Evolutionary conservation across 2,797 vertebrate genomes (phyloP), one percentile per base, ranked within the genome.

Genomic region (Scolopax bukidnonensis): DNA sequence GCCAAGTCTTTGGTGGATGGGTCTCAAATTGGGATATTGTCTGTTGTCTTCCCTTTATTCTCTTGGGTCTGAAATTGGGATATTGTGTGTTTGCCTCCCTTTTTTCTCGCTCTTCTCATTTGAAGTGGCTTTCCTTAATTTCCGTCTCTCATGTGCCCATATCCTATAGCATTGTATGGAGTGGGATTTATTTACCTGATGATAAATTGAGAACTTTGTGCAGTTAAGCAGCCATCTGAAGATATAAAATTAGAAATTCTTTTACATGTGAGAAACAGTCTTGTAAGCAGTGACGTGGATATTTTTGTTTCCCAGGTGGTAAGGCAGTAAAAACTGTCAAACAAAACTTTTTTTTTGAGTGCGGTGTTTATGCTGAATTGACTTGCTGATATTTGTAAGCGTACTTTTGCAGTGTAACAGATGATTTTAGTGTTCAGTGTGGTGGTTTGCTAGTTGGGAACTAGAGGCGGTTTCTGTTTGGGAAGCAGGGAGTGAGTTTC

Each of bases 1-100:
- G 73, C 53, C 50, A 86, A 80, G 38, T 54, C 89, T 97, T 84
- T 96, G 97, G 96, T 97, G 96, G 87, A 93, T 95, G 97, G 95
- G 76, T 95, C 79, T 96, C 48, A 53, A 13, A 47, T 21, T 85
- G 81, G 17, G 19, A 25, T 89, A 41, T 20, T 83, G 21, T 41
- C 33, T 86, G 45, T 50, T 84, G 95, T 75, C 77, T 84, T 96
- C 65, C 47, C 40, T 77, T 45, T 78, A 57, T 90, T 83, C 59
- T 93, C 3, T 1, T 54, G 84, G 68, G 47, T 92, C 94, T 96
- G 36, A 84, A 83, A 40, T 21, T 51, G 79, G 67, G 68, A 13
- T 91, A 14, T 84, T 67, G 30, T 53, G 74, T 57, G 20, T 85
- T 91, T 94, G 41, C 63, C 50, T 97, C 50, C 12, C 9, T 84